These are phyloP conservation scores for Indri indri DNA, from an alignment of 2,113 vertebrate genomes.

Conservation along the genomic window DNA sequence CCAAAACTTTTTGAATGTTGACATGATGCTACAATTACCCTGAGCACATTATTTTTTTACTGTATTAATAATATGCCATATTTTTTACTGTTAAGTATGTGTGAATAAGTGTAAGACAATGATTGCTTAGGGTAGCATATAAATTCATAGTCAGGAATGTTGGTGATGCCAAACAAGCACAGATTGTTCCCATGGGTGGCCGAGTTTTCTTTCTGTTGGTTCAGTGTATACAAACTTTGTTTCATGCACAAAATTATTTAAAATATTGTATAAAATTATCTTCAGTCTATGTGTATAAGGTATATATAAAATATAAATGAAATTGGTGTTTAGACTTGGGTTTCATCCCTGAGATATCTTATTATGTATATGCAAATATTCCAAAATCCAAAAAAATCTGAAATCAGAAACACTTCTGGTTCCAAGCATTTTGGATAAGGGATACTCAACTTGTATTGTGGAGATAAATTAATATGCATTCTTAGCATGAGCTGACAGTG, in stretches of 20 bases:
- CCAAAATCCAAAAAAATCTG: not conserved
- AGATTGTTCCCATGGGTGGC: not conserved
- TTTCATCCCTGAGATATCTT: not conserved
- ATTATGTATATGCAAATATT: not conserved
- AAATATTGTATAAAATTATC: not conserved
- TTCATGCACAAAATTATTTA: not conserved
- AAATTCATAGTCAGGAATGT: not conserved
- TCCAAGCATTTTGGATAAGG: not conserved
- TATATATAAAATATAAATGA: not conserved
- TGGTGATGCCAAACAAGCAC: not conserved
- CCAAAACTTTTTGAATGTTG: not conserved
- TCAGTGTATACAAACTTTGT: not conserved
- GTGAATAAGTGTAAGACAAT: not conserved
- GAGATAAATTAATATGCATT: slow-evolving; percentile 10
- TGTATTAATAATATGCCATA: not conserved
- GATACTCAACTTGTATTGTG: not conserved
- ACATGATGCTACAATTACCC: not conserved
- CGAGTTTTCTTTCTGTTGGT: not conserved
- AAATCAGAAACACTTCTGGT: not conserved
- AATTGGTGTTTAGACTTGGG: not conserved
- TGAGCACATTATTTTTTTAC: not conserved
- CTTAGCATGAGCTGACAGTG: not conserved
- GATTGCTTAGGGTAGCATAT: not conserved
- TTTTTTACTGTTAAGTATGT: not conserved
- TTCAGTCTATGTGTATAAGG: not conserved